A percentile compares a stretch with the other conserved stretches of the same genome.
These are phyloP conservation scores for Nephotettix cincticeps DNA, from an alignment of 1,140 invertebrate species.

Conservation along the genomic window DNA sequence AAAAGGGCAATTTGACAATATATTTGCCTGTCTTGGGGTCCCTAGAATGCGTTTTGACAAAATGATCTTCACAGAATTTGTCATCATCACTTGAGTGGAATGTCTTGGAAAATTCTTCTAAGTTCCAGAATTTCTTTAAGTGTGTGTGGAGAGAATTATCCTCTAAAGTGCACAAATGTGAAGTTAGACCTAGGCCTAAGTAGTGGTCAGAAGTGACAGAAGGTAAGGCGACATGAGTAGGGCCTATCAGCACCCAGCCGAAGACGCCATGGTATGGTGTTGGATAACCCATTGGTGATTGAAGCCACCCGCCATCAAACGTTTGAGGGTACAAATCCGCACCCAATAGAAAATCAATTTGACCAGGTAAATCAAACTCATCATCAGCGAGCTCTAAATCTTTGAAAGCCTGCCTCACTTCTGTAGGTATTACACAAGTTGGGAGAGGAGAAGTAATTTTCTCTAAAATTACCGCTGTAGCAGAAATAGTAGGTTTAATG, in stretches of 20 bases:
- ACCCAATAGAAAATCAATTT: background rate
- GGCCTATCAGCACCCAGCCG: background rate
- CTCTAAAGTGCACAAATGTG: no score
- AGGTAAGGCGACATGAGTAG: background rate
- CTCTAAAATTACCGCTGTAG: background rate
- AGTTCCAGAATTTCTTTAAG: background rate
- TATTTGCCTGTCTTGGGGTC: background rate
- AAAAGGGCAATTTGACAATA: no score
- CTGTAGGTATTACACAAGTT: background rate
- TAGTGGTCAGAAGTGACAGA: background rate
- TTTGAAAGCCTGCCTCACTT: background rate
- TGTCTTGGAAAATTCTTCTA: background rate
- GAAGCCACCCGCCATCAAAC: background rate
- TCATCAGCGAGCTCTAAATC: background rate
- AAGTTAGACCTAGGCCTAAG: no score
- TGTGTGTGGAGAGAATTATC: background rate
- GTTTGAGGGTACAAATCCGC: background rate
- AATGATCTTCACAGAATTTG: background rate
- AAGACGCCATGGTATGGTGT: background rate
- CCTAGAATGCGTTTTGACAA: background rate
- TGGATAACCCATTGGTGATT: background rate
- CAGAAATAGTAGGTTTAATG: background rate
- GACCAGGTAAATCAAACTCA: background rate
- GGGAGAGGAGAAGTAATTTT: background rate
- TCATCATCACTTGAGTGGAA: background rate